Evolutionary conservation across 2,888 invertebrate species (phyloP).

Genomic region (Achlya flavicornis): DNA sequence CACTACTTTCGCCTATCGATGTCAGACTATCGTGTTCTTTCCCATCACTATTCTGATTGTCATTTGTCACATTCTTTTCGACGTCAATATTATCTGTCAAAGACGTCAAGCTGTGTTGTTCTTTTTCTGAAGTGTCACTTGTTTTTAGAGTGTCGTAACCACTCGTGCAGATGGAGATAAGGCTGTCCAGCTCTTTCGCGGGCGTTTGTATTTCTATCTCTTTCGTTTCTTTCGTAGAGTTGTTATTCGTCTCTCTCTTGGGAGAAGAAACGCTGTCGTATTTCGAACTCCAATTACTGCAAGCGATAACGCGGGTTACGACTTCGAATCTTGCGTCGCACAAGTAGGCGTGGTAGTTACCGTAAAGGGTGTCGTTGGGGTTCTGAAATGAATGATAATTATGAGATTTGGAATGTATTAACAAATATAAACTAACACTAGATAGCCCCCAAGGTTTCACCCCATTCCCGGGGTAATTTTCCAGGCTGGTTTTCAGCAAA

Average conservation of each 20-base stretch:
- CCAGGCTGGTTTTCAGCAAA: too few relatives aligned
- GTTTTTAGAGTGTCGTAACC: slow-evolving; percentile 72
- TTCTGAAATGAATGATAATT: slow-evolving; percentile 58
- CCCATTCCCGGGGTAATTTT: too few relatives aligned
- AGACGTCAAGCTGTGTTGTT: slow-evolving; percentile 54
- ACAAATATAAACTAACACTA: too few relatives aligned
- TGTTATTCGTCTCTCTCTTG: slow-evolving; percentile 71
- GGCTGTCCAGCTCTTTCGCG: slow-evolving; percentile 71
- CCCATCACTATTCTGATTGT: slow-evolving; percentile 45
- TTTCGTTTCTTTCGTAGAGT: slow-evolving; percentile 59
- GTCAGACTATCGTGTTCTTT: slow-evolving; percentile 79
- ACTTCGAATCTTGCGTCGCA: slow-evolving; percentile 93
- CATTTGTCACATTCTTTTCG: slow-evolving; percentile 44
- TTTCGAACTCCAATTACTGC: slow-evolving; percentile 89
- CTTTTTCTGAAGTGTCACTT: slow-evolving; percentile 58
- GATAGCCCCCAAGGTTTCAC: too few relatives aligned
- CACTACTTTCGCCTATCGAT: slow-evolving; percentile 88
- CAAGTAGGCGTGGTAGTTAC: slow-evolving; percentile 93
- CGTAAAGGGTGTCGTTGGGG: slow-evolving; percentile 87
- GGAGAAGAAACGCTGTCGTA: slow-evolving; percentile 87
- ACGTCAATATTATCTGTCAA: slow-evolving; percentile 52
- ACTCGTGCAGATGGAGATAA: slow-evolving; percentile 72
- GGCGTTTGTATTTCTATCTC: slow-evolving; percentile 53
- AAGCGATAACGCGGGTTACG: slow-evolving; percentile 88
- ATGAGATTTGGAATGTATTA: not conserved